These are phyloP conservation scores for Symphodus melops DNA, from an alignment of 2,113 vertebrate genomes.

Conservation along the genomic window DNA sequence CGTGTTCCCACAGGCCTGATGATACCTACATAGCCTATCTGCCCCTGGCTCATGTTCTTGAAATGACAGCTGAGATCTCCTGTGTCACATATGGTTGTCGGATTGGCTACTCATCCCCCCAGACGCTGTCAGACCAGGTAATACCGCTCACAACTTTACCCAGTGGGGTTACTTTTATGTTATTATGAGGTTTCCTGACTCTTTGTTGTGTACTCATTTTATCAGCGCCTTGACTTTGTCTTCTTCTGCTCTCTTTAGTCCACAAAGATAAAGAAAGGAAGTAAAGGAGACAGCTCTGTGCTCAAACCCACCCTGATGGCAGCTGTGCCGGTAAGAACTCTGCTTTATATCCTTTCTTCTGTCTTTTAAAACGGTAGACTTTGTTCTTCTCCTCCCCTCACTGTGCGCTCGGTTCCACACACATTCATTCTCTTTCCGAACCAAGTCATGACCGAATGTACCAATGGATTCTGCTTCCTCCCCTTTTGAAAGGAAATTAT, in stretches of 20 bases:
- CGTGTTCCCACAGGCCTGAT: constrained; percentile 82
- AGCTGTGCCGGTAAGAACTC: constrained; percentile 91
- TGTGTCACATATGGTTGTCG: constrained; percentile 95
- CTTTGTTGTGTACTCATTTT: not conserved
- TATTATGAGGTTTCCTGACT: not conserved
- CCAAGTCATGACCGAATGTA: not conserved
- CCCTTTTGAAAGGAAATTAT: constrained; percentile 91
- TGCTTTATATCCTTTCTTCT: not conserved
- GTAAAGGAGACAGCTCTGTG: constrained; percentile 91
- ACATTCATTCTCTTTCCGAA: no score
- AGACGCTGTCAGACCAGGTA: constrained; percentile 97
- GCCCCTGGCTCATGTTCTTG: constrained; percentile 95
- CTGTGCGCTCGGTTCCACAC: not conserved
- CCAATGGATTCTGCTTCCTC: not conserved
- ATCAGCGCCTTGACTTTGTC: not conserved
- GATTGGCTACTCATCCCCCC: constrained; percentile 96
- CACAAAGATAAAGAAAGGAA: constrained; percentile 97
- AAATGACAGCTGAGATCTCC: constrained; percentile 96
- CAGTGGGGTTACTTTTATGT: not conserved
- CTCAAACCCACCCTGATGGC: constrained; percentile 95
- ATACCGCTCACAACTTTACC: constrained; percentile 16
- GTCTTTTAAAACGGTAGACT: not conserved
- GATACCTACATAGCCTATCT: constrained; percentile 97
- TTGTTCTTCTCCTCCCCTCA: not conserved
- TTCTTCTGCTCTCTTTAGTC: constrained; percentile 81